Evolutionary conservation across 2,888 invertebrate genomes (phyloP), one percentile per base, ranked within the genome.

Genomic region (Drosophila prolongata): DNA sequence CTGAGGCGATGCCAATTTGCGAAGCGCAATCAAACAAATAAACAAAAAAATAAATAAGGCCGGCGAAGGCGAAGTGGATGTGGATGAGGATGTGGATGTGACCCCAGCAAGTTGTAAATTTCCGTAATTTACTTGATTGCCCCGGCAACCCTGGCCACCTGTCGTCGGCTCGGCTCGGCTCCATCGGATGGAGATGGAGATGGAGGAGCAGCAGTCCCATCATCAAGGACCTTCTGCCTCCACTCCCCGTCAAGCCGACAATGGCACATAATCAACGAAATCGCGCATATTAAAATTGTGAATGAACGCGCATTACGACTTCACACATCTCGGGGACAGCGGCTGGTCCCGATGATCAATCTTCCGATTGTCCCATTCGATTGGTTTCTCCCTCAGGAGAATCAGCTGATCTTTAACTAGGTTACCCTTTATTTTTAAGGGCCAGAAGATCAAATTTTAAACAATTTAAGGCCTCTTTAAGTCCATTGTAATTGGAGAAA

Each of bases 61-160:
- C 47, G 8, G 10, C 38, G n/a, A n/a, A 30, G 34, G 47, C 38
- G 14, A 40, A 35, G 34, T 10, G 6, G 19, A 5, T 16, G 38
- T 6, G n/a, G 4, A 40, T 27, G 57, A 38, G 37, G 46, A 38
- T 34, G 24, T 10, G 42, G 57, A 60, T 71, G 79, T 66, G 76
- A 76, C 76, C 76, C 66, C 66, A 30, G 60, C 64, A 69, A 74
- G 77, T 79, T 77, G 80, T 77, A 79, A 79, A 77, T 79, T 77
- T 77, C 56, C 53, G 77, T 79, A 77, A 77, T 79, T 79, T 77
- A 74, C 77, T 77, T 77, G 80, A 77, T 77, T 77, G 77, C 77
- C 77, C 55, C 35, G 60, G 30, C 55, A 60, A 62, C 68, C 58
- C 58, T 59, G 68, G 67, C 75, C 75, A 73, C 73, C 68, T 71